phyloP scores from a whole-genome alignment of 2,797 vertebrate species.

The Argyrosomus regius region DNA sequence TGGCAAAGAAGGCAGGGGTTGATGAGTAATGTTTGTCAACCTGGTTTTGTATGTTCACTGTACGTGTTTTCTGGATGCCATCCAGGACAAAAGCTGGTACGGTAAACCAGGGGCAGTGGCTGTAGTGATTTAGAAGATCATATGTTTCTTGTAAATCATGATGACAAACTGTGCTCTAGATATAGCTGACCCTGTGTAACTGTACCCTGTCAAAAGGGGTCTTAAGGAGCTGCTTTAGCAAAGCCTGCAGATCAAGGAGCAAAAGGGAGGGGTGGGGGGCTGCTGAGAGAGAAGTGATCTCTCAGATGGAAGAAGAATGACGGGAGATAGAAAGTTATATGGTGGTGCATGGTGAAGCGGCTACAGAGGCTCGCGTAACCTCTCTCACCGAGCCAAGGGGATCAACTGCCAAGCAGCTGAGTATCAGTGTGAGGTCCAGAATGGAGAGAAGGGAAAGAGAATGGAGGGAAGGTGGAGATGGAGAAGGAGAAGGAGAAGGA shows the following conservation, averaged over 20 bases:
- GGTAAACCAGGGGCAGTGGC: slow-evolving; percentile 35
- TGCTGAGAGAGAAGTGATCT: slow-evolving; percentile 41
- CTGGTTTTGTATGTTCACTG: slow-evolving; percentile 44
- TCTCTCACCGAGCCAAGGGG: slow-evolving; percentile 42
- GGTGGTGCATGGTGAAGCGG: slow-evolving; percentile 18
- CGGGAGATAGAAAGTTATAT: slow-evolving; percentile 33
- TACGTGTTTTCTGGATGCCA: slow-evolving; percentile 38
- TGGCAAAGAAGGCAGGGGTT: slow-evolving; percentile 33
- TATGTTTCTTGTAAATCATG: slow-evolving; percentile 68
- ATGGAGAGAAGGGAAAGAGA: slow-evolving; percentile 36
- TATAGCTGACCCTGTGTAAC: slow-evolving; percentile 65
- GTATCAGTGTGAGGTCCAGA: slow-evolving; percentile 48
- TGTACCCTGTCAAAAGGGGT: slow-evolving; percentile 56
- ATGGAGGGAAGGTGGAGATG: slow-evolving; percentile 15
- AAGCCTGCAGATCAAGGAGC: slow-evolving; percentile 66
- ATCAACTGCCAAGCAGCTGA: slow-evolving; percentile 55
- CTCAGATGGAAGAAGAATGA: slow-evolving; percentile 44
- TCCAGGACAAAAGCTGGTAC: slow-evolving; percentile 26
- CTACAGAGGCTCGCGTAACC: slow-evolving; percentile 50
- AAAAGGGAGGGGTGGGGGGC: not conserved
- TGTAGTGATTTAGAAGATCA: slow-evolving; percentile 40
- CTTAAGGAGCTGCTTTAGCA: slow-evolving; percentile 68
- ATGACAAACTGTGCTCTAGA: slow-evolving; percentile 51
- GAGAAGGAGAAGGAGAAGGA: too few species aligned
- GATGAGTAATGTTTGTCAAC: slow-evolving; percentile 50